Evolutionary conservation across 2,113 vertebrate species (phyloP), one percentile per base, ranked within the genome.

Genomic region (Sinocyclocheilus rhinocerous): DNA sequence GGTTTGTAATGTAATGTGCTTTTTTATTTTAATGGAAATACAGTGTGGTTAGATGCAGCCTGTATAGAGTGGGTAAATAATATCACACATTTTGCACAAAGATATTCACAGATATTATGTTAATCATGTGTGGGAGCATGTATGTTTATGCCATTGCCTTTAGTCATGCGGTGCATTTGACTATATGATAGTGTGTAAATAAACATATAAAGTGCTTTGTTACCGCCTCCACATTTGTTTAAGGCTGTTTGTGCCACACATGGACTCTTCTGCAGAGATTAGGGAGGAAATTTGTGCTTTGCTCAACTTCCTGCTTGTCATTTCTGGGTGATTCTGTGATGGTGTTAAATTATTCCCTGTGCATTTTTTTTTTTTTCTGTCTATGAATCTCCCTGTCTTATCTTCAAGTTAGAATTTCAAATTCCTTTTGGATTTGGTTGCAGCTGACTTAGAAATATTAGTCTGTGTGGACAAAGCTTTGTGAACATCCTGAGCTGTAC

Each of bases 321-420:
- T 52, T 55, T 77, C 24, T 77, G 4, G 20, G 15, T 67, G 42
- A 50, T 81, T 81, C 45, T 79, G 55, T 29, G 7, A 61, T 42
- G 6, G 18, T 72, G 81, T 48, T 84, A 22, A 83, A 72, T 78
- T 45, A 24, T 24, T 75, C 65, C 69, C 45, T 57, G 13, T 26
- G 26, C 73, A 70, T 48, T 83, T 69, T 13, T 26, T 69, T 13
- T 26, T 9, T 10, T 12, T 84, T 36, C 42, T 72, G 13, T 76
- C 15, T 86, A 69, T 69, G 0, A 55, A 13, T 83, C 33, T 26
- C 26, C 13, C 36, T 6, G 36, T 75, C 16, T 26, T 13, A 26
- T 20, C 42, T 84, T 78, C 84, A 77, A 67, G 86, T 3, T 20
- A 91, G 91, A 87, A 85, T 22, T 75, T 10, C 20, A 45, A 48